Conservation (phyloP, 2,113 vertebrate genomes). For the Pica pica region DNA sequence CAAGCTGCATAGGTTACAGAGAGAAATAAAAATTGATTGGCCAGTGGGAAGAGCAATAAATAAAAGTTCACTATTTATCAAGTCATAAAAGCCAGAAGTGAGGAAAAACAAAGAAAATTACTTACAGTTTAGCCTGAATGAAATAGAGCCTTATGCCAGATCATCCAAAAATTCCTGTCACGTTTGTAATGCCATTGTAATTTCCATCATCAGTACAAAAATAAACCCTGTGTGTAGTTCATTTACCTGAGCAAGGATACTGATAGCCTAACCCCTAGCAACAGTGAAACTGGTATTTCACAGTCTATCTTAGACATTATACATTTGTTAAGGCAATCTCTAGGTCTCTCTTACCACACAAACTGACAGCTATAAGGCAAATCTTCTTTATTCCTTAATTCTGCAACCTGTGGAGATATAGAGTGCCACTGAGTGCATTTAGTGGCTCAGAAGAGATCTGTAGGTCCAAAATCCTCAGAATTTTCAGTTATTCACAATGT, state of each 20-base stretch:
- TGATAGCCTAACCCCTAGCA: not conserved
- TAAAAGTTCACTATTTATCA: not conserved
- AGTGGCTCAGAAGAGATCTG: not conserved
- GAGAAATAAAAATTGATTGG: not conserved
- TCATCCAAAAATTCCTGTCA: not conserved
- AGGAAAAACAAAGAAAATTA: not conserved
- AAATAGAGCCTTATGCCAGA: not conserved
- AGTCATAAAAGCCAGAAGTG: not conserved
- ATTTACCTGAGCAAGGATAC: not conserved
- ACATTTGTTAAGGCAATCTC: not conserved
- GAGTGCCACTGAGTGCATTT: not conserved
- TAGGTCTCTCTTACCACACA: not conserved
- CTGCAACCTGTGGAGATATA: not conserved
- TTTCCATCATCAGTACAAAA: not conserved
- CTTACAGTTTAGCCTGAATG: not conserved
- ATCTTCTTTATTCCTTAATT: not conserved
- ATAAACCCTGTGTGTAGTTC: not conserved
- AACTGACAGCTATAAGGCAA: not conserved
- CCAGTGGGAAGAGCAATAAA: not conserved
- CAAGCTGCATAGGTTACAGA: not conserved
- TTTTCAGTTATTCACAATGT: not conserved
- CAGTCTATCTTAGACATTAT: not conserved
- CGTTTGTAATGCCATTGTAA: not conserved
- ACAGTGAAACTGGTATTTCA: not conserved
- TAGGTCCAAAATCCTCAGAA: not conserved